Evolutionary conservation across 2,888 invertebrate genomes (phyloP).

Genomic region (Hydrotaea cyrtoneurina): DNA sequence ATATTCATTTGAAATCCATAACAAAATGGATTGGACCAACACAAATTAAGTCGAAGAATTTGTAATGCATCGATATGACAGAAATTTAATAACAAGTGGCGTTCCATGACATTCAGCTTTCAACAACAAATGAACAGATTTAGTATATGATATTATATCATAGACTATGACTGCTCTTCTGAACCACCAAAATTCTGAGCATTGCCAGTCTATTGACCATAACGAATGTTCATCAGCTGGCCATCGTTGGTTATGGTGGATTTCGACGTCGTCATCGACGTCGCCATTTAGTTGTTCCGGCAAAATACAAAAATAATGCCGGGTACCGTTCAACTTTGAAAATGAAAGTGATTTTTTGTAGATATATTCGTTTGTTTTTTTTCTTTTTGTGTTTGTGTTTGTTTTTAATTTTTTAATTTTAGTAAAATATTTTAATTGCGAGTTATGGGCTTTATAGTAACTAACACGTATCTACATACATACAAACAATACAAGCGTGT

Average conservation of each 20-base stretch:
- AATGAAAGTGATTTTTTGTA: slow-evolving; percentile 49
- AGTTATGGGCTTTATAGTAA: background rate
- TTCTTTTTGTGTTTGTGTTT: background rate
- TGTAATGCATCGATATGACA: background rate
- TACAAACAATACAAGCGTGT: too few species aligned
- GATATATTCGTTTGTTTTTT: background rate
- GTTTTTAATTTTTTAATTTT: slow-evolving; percentile 19
- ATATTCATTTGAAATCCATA: slow-evolving; percentile 45
- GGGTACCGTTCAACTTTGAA: slow-evolving; percentile 43
- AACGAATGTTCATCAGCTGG: background rate
- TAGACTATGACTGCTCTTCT: background rate
- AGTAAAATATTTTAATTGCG: slow-evolving; percentile 46
- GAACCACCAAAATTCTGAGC: background rate
- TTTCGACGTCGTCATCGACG: too few species aligned
- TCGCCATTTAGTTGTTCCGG: background rate
- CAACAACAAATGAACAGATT: too few species aligned
- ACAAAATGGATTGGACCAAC: slow-evolving; percentile 24
- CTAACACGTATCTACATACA: background rate
- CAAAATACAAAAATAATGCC: slow-evolving; percentile 22
- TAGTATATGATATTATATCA: too few species aligned
- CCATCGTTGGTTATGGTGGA: background rate
- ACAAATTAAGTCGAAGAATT: slow-evolving; percentile 10
- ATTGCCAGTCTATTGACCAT: background rate
- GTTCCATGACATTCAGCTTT: background rate
- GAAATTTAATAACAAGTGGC: background rate